Evolutionary conservation across 2,113 vertebrate species (phyloP).

Genomic region (Cynoglossus semilaevis): DNA sequence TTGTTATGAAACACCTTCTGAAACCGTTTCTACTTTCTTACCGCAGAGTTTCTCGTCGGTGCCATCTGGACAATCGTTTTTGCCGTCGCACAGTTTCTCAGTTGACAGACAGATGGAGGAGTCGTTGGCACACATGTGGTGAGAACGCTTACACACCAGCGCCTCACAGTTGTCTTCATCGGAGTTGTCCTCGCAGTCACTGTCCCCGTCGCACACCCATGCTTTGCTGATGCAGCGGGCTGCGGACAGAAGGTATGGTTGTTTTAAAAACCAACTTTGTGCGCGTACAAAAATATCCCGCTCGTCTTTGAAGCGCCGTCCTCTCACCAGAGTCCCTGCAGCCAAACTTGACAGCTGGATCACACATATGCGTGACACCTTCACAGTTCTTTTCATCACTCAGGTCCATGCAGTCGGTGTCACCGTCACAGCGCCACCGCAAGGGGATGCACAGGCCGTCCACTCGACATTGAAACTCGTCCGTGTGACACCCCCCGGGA

Average conservation of each 20-base stretch:
- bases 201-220: slow-evolving; percentile 96
- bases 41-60: slow-evolving; percentile 95
- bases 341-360: slow-evolving; percentile 94
- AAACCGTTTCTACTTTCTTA: slow-evolving; percentile 58
- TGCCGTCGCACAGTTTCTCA: slow-evolving; percentile 90
- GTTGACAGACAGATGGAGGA: slow-evolving; percentile 91
- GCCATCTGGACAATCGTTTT: slow-evolving; percentile 88
- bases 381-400: slow-evolving; percentile 96
- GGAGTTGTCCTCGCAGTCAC: slow-evolving; percentile 94
- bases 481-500: slow-evolving; percentile 89
- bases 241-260: slow-evolving; percentile 36
- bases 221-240: slow-evolving; percentile 97
- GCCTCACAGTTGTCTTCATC: slow-evolving; percentile 96
- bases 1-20: slow-evolving; percentile 12
- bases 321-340: slow-evolving; percentile 88
- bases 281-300: not conserved
- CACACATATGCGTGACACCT: slow-evolving; percentile 92
- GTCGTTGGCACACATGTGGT: slow-evolving; percentile 91
- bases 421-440: slow-evolving; percentile 93
- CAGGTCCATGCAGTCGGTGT: slow-evolving; percentile 97
- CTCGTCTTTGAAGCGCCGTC: not conserved
- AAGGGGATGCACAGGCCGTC: slow-evolving; percentile 93
- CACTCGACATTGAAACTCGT: slow-evolving; percentile 94
- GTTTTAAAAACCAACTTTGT: not conserved
- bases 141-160: slow-evolving; percentile 90